Evolutionary conservation across 2,888 invertebrate genomes (phyloP), one percentile per base, ranked within the genome.

Genomic region (Acronicta psi): DNA sequence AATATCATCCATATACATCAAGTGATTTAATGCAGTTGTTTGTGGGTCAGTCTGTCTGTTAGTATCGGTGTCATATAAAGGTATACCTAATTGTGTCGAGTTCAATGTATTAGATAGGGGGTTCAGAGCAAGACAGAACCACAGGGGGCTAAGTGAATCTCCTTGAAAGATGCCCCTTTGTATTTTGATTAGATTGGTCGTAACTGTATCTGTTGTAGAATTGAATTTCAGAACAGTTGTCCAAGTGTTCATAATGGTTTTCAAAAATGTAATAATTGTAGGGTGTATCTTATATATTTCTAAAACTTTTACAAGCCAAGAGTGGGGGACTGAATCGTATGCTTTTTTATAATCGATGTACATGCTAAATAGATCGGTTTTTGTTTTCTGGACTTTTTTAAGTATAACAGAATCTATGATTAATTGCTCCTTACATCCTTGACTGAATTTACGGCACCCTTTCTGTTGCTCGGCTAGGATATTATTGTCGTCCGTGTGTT

Each of bases 81-180:
- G 40, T 13, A 41, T 34, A 50, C 55, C 50, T 46, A 25, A 25
- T 25, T 9, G 9, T 8, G 25, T 25, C 9, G 25, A 25, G 9
- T 25, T 25, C 9, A 25, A 31, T 16, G 40, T 42, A 6, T 57
- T 52, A 9, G 56, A 66, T 3, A 66, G 31, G 5, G 66, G 56
- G 11, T 66, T 63, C 2, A 66, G 16, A 10, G 69, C 55, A 1
- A 69, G 51, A 18, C 64, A 61, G 9, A 64, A 69, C 64, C 64
- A 68, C 4, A 69, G 10, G 0, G 65, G 62, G 34, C 65, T 62
- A 0, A 65, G 38, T 6, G 69, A 45, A 25, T 66, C 60, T 9
- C 60, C 66, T 14, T 69, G 63, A 9, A 55, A 69, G 9, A 25
- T 25, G 9, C 25, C 25, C 25, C 25, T 25, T 9, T 9, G 25